Evolutionary conservation across 2,113 vertebrate genomes (phyloP), one percentile per base, ranked within the genome.

Genomic region (Corythornis vintsioides): DNA sequence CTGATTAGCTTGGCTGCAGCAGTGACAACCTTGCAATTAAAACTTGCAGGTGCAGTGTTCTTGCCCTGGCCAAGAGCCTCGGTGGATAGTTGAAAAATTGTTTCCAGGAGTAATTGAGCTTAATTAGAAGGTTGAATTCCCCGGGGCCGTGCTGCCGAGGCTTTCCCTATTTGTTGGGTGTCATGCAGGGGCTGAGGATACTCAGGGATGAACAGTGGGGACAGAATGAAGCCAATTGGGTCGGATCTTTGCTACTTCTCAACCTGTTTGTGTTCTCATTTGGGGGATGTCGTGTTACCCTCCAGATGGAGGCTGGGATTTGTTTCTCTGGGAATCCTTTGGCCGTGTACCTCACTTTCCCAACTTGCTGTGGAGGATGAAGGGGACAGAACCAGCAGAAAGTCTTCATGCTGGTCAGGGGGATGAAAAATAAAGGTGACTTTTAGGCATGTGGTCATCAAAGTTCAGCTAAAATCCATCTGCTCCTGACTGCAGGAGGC

Each of bases 91-190:
- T 73, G 69, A 66, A 93, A 90, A 90, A 48, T 19, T 86, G 33
- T 91, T 94, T 88, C 56, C 56, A 77, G 85, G 48, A 77, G 35
- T 94, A 88, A 92, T 40, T 83, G 47, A 77, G 52, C 22, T 11
- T 92, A 63, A 90, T 94, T 66, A 86, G 64, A 61, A 77, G 40
- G 15, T 24, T 40, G 64, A 55, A 63, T 85, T 91, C 59, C 71
- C 26, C 2, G 1, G n/a, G 33, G 80, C 57, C n/a, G 42, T 24
- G 47, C 69, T 59, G 55, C 42, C 77, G 20, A 19, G 47, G 33
- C 25, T 22, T 91, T 60, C 69, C n/a, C 22, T 22, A 1, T 71
- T 77, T 19, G 53, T 38, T 14, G 10, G 71, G 81, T 76, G 70
- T 33, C 56, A 10, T 9, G 31, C 40, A 19, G 42, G 31, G 47